Conservation (phyloP, 2,797 vertebrate species). For the Pangasius krempfi region DNA sequence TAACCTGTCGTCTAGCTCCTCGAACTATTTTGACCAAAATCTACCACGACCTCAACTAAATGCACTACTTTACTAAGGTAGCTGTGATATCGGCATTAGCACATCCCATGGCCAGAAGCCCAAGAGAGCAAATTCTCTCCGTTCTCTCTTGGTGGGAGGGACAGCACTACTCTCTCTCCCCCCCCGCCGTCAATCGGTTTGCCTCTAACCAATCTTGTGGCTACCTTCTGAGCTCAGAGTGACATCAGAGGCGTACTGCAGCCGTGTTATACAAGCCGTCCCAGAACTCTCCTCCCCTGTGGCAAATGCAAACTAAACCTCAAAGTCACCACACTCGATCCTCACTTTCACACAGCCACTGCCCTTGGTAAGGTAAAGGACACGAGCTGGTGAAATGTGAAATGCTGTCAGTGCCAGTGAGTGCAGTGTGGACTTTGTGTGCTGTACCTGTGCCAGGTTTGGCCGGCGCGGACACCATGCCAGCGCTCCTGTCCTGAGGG, state of each 20-base stretch:
- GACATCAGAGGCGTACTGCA: too few species aligned
- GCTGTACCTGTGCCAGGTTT: slow-evolving; percentile 67
- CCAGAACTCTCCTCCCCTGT: slow-evolving; percentile 62
- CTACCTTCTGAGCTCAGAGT: too few species aligned
- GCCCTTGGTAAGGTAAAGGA: not conserved
- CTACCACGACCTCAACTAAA: not conserved
- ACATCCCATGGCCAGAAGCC: not conserved
- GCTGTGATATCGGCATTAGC: not conserved
- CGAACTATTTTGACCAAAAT: not conserved
- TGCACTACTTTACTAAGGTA: not conserved
- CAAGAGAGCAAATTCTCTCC: not conserved
- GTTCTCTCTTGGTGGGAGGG: not conserved
- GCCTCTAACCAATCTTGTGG: not conserved
- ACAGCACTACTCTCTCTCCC: not conserved
- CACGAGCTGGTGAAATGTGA: not conserved
- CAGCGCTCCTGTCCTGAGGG: slow-evolving; percentile 70
- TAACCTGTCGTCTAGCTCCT: not conserved
- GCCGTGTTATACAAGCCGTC: slow-evolving; percentile 11
- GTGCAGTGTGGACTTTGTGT: not conserved
- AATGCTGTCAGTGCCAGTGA: not conserved
- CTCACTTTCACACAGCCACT: not conserved
- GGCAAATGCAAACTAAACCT: slow-evolving; percentile 37
- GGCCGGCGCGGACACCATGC: slow-evolving; percentile 46
- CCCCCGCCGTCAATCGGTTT: not conserved
- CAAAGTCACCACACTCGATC: not conserved